Evolutionary conservation across 1,140 invertebrate species (phyloP).

Genomic region (Aphidius ervi): DNA sequence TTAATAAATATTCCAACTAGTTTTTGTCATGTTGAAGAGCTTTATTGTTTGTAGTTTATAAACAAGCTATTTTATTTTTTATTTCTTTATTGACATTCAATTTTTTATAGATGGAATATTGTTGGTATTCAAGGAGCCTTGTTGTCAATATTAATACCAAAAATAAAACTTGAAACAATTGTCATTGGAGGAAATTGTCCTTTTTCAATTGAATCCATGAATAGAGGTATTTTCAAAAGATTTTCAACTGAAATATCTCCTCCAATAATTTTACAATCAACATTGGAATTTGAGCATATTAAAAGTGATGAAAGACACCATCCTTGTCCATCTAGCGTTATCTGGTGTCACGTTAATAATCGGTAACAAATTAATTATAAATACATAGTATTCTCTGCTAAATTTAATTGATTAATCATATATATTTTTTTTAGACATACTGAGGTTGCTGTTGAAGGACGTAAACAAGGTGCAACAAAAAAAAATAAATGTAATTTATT

Average conservation of each 20-base stretch:
- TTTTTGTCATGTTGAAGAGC: no score
- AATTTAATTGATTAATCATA: conserved; percentile 17
- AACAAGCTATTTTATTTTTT: neutral
- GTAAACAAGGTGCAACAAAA: conserved; percentile 76
- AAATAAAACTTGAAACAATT: conserved; percentile 68
- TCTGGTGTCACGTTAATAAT: conserved; percentile 56
- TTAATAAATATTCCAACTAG: no score
- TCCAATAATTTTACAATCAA: conserved; percentile 42
- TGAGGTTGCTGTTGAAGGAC: conserved; percentile 76
- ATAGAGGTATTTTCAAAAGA: conserved; percentile 61
- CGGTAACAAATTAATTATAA: conserved; percentile 32
- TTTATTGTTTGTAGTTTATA: no score
- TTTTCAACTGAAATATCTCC: conserved; percentile 40
- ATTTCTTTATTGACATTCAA: neutral
- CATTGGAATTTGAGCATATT: conserved; percentile 45
- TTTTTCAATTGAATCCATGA: conserved; percentile 60
- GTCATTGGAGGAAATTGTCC: conserved; percentile 68
- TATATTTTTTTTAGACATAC: conserved; percentile 49
- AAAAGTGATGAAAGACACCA: conserved; percentile 44
- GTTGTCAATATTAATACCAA: conserved; percentile 65
- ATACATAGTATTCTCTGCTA: neutral
- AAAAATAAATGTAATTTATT: conserved; percentile 60
- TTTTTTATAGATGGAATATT: conserved; percentile 68
- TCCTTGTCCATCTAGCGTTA: conserved; percentile 60
- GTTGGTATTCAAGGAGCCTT: conserved; percentile 80